These are phyloP conservation scores for Garrulus glandarius DNA, from an alignment of 2,797 vertebrate genomes.

Conservation along the genomic window DNA sequence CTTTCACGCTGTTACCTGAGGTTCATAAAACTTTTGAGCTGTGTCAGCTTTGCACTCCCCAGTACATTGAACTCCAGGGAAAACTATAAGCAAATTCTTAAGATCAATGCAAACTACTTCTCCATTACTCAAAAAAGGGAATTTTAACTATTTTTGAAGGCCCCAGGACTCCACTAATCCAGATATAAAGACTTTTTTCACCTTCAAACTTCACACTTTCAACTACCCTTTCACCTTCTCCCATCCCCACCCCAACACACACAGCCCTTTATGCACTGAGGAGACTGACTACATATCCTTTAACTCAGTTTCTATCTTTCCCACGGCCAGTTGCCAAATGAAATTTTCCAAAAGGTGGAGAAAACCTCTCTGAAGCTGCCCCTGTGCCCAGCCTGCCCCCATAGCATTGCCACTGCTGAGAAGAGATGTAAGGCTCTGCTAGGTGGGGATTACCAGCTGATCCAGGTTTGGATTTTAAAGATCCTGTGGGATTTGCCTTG, in stretches of 20 bases:
- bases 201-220: conserved; percentile 43
- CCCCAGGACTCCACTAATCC: conserved; percentile 43
- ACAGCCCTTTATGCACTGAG: neutral
- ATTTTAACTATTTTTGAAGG: conserved; percentile 68
- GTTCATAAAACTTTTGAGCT: conserved; percentile 70
- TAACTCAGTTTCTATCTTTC: neutral
- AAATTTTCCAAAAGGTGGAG: neutral
- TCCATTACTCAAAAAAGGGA: conserved; percentile 65
- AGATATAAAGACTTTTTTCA: conserved; percentile 47
- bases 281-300: neutral
- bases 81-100: conserved; percentile 65
- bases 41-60: conserved; percentile 60
- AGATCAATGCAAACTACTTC: conserved; percentile 66
- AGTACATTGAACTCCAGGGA: conserved; percentile 62
- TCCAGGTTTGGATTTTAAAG: neutral
- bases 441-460: neutral
- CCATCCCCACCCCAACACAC: neutral
- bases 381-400: neutral
- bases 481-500: neutral
- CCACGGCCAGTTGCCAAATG: neutral
- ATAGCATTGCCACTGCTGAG: neutral
- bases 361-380: neutral
- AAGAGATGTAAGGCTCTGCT: neutral
- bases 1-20: conserved; percentile 67
- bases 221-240: conserved; percentile 49